Evolutionary conservation across 53 echinoderm and acorn worm genomes (phyloP).

Genomic region (Temnopleurus reevesii): DNA sequence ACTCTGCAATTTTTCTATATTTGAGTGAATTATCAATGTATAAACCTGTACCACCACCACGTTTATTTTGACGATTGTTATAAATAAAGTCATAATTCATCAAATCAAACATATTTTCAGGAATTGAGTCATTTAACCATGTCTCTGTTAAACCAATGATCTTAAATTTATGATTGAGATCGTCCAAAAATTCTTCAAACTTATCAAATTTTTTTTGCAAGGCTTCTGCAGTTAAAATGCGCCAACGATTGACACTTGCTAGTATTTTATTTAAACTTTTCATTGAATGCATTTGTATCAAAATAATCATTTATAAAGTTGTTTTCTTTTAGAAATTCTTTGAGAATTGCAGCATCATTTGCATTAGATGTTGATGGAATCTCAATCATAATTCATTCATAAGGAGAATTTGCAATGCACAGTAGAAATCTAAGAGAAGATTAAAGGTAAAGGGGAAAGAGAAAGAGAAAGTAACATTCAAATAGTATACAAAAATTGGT

Average conservation of each 20-base stretch:
- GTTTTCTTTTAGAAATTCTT: background rate
- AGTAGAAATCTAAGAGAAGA: too few relatives aligned
- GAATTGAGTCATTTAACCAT: too few relatives aligned
- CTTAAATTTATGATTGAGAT: background rate
- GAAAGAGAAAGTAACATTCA: too few relatives aligned
- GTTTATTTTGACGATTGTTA: background rate
- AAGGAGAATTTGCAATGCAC: too few relatives aligned
- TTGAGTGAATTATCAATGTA: background rate
- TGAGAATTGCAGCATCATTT: too few relatives aligned
- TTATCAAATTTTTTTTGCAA: background rate
- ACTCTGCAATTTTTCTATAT: background rate
- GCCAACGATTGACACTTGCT: background rate
- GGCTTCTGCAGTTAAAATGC: background rate
- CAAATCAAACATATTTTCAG: background rate
- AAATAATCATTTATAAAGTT: background rate
- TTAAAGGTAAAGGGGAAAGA: too few relatives aligned
- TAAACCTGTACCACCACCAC: background rate
- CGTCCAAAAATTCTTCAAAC: background rate
- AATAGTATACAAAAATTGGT: too few relatives aligned
- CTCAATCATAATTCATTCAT: too few relatives aligned
- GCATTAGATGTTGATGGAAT: too few relatives aligned
- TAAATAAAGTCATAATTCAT: background rate
- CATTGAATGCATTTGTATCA: background rate
- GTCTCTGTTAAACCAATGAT: background rate
- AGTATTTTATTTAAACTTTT: background rate